Evolutionary conservation across 2,888 invertebrate species (phyloP).

Genomic region (Harpalus rubripes): DNA sequence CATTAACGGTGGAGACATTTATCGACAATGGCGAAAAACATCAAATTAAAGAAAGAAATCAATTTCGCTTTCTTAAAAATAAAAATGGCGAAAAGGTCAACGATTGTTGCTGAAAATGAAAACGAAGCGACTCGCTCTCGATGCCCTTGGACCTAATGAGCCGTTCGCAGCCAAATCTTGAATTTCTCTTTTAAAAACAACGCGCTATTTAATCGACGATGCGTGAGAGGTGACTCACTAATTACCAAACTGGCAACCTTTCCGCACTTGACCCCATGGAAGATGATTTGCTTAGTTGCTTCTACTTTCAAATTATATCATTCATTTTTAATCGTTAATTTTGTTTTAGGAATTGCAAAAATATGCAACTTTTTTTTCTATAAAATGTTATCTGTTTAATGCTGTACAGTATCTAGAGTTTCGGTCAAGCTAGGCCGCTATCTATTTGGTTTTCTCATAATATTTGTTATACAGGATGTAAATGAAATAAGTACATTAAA

Average conservation of each 20-base stretch:
- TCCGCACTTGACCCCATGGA: neutral
- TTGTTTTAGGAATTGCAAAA: too few species aligned
- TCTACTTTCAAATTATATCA: neutral
- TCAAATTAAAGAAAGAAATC: conserved; percentile 35
- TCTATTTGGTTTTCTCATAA: too few species aligned
- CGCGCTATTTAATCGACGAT: conserved; percentile 21
- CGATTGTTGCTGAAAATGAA: conserved; percentile 43
- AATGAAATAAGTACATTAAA: too few species aligned
- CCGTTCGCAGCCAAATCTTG: conserved; percentile 13
- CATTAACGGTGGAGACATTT: conserved; percentile 8
- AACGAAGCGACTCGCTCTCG: conserved; percentile 15
- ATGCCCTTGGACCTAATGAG: conserved; percentile 41
- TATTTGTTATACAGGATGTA: too few species aligned
- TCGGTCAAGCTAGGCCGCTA: too few species aligned
- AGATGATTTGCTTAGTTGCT: neutral
- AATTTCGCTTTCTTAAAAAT: conserved; percentile 44
- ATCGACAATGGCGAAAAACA: conserved; percentile 24
- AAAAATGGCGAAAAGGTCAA: conserved; percentile 32
- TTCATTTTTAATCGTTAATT: too few species aligned
- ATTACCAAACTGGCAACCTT: conserved; percentile 8
- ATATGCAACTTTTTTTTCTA: too few species aligned
- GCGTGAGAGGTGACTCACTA: conserved; percentile 17
- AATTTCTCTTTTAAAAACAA: conserved; percentile 22
- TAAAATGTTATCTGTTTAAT: too few species aligned
- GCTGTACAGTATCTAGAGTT: too few species aligned